Conservation (phyloP, 2,888 invertebrate species). For the Epirrhoe alternata region DNA sequence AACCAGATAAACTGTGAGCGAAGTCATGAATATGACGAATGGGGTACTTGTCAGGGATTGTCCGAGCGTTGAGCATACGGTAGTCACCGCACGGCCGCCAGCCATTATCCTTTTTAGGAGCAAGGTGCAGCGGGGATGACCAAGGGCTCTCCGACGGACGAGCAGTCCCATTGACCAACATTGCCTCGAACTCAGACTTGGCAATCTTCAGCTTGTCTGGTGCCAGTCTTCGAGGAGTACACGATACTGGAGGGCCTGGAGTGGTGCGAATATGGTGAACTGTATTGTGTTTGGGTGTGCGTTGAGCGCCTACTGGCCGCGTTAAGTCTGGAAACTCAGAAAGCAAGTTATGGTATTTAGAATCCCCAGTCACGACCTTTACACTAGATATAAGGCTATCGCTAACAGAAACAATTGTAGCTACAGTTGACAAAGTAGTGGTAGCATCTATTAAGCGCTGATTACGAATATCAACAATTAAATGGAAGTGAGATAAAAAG, state of each 20-base stretch:
- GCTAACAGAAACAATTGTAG: background rate
- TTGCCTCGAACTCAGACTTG: constrained; percentile 48
- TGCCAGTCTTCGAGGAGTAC: constrained; percentile 48
- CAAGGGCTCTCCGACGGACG: constrained; percentile 23
- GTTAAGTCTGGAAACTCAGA: constrained; percentile 31
- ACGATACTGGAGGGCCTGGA: constrained; percentile 43
- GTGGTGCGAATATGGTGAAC: constrained; percentile 41
- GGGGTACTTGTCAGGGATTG: constrained; percentile 54
- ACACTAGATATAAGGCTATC: constrained; percentile 24
- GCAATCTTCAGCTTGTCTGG: constrained; percentile 49
- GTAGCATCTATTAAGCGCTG: constrained; percentile 15
- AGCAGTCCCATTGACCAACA: constrained; percentile 33
- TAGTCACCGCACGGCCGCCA: constrained; percentile 63
- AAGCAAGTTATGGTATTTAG: constrained; percentile 17
- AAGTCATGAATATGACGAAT: constrained; percentile 38
- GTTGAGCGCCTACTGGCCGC: constrained; percentile 30
- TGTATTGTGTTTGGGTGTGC: constrained; percentile 17
- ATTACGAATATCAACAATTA: constrained; percentile 5
- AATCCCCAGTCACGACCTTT: constrained; percentile 20
- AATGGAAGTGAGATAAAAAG: constrained; percentile 35
- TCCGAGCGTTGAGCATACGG: constrained; percentile 51
- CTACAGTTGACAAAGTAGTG: constrained; percentile 9
- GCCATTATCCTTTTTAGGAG: constrained; percentile 50
- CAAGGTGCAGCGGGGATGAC: constrained; percentile 50
- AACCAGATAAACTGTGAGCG: constrained; percentile 13